Evolutionary conservation across 2,113 vertebrate genomes (phyloP).

Genomic region (Pongo abelii): DNA sequence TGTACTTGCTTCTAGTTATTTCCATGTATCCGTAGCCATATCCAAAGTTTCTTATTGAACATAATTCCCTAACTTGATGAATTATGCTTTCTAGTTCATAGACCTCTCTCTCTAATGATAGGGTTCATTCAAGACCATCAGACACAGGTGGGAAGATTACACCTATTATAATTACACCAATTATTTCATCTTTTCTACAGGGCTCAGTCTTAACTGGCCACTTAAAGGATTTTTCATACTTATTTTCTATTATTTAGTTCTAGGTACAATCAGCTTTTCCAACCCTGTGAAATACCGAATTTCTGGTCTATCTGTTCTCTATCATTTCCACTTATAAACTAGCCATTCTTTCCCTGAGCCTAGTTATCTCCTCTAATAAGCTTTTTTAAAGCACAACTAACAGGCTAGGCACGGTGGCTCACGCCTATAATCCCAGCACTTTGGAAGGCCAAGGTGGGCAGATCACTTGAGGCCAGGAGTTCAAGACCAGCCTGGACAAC

Average conservation of each 20-base stretch:
- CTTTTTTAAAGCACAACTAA: neutral
- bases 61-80: neutral
- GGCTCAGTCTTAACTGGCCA: neutral
- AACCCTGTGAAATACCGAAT: neutral
- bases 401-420: neutral
- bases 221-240: neutral
- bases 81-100: neutral
- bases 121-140: neutral
- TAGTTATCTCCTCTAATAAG: neutral
- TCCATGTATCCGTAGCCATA: neutral
- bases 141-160: neutral
- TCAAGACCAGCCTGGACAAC: no score
- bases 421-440: no score
- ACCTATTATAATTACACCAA: neutral
- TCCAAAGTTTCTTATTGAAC: neutral
- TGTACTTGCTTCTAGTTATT: neutral
- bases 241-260: neutral
- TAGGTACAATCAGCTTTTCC: neutral
- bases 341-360: neutral
- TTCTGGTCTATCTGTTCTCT: neutral
- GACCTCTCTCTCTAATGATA: no score
- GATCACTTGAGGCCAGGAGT: no score
- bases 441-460: no score
- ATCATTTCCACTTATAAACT: neutral
- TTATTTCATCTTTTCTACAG: neutral